These are phyloP conservation scores for Ciconia stormi DNA, from an alignment of 2,113 vertebrate genomes.

Conservation along the genomic window DNA sequence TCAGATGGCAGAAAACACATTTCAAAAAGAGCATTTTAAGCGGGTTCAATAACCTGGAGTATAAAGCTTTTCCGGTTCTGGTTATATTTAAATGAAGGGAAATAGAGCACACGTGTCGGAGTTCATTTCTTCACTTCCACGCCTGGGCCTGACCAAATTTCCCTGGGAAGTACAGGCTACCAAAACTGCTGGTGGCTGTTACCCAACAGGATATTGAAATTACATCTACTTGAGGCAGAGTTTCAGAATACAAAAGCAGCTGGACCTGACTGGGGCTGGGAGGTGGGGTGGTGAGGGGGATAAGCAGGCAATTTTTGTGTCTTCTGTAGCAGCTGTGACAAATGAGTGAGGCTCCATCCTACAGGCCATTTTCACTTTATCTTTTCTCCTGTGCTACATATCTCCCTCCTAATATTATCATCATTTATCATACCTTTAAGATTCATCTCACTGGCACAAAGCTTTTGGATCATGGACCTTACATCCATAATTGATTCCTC, in stretches of 20 bases:
- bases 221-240: background rate
- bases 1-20: background rate
- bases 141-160: background rate
- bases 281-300: background rate
- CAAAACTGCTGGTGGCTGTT: background rate
- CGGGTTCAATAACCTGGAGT: background rate
- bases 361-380: background rate
- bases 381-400: background rate
- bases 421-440: background rate
- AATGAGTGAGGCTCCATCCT: background rate
- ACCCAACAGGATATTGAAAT: background rate
- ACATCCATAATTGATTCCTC: conserved; percentile 39
- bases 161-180: background rate
- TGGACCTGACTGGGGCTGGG: background rate
- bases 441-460: conserved; percentile 15
- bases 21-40: background rate
- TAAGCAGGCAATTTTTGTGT: background rate
- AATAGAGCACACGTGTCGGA: rapidly evolving
- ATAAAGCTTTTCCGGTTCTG: background rate
- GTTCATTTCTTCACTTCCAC: background rate
- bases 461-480: background rate
- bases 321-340: background rate
- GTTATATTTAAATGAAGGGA: background rate
- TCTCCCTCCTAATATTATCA: background rate
- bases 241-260: background rate